A percentile compares a stretch with the other conserved stretches of the same genome.
These are phyloP conservation scores for Leguminivora glycinivorella DNA, from an alignment of 1,140 invertebrate species.

Conservation along the genomic window DNA sequence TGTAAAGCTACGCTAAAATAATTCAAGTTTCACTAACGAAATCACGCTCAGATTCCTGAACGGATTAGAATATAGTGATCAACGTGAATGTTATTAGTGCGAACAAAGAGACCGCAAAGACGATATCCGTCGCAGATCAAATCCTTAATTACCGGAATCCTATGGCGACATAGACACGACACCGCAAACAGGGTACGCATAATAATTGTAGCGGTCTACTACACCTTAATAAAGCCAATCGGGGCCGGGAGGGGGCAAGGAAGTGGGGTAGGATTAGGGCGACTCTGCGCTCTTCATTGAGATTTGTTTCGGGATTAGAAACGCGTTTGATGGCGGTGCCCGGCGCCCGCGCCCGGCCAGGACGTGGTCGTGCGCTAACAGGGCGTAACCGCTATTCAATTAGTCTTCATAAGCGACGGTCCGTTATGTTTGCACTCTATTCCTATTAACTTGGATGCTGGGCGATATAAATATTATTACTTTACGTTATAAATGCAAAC, in stretches of 20 bases:
- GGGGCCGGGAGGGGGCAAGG: constrained; percentile 43
- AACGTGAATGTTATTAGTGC: constrained; percentile 27
- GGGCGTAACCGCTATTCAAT: constrained; percentile 28
- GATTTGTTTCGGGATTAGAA: constrained; percentile 76
- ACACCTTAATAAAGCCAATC: constrained; percentile 79
- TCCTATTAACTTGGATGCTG: constrained; percentile 10
- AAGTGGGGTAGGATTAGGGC: constrained; percentile 60
- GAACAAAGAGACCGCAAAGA: constrained; percentile 36
- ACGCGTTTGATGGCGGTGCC: constrained; percentile 61
- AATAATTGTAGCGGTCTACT: constrained; percentile 77
- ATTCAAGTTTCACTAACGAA: constrained; percentile 9
- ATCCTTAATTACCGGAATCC: constrained; percentile 75
- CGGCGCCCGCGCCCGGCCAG: constrained; percentile 34
- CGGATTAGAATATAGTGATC: constrained; percentile 16
- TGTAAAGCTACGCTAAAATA: constrained; percentile 13
- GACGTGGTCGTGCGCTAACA: constrained; percentile 23
- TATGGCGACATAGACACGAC: constrained; percentile 66
- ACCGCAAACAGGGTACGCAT: constrained; percentile 77
- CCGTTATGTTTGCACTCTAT: constrained; percentile 15
- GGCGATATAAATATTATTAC: constrained; percentile 6
- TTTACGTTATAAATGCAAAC: not conserved
- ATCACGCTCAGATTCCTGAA: not conserved
- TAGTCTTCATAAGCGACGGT: constrained; percentile 25
- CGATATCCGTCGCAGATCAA: constrained; percentile 60
- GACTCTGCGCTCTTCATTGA: constrained; percentile 73